These are phyloP conservation scores for Bothrops jararaca DNA, from an alignment of 2,113 vertebrate species.

Conservation along the genomic window DNA sequence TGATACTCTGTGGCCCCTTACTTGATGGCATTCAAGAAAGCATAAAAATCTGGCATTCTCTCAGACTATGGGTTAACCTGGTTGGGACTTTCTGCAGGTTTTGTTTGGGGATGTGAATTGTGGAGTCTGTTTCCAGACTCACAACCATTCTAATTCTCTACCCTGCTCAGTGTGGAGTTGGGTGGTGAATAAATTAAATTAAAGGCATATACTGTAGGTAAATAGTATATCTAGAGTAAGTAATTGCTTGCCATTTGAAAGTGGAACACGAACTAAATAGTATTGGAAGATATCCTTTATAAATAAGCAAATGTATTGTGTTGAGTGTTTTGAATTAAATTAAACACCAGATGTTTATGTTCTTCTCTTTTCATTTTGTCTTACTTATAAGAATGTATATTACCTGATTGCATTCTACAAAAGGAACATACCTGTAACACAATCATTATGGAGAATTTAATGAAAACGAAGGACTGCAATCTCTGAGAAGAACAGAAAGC, in stretches of 20 bases:
- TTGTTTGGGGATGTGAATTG: too few species aligned
- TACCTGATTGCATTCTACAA: neutral
- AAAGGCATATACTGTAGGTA: neutral
- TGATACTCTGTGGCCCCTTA: too few species aligned
- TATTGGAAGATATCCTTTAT: neutral
- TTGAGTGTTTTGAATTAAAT: neutral
- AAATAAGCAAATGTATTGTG: neutral
- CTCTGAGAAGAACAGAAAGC: neutral
- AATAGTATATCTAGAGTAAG: neutral
- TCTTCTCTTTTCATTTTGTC: neutral
- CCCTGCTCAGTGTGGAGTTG: neutral
- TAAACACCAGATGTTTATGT: neutral
- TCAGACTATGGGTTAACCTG: too few species aligned
- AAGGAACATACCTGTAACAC: neutral
- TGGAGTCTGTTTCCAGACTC: too few species aligned
- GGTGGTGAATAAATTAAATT: neutral
- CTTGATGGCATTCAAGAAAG: too few species aligned
- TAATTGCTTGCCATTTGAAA: neutral
- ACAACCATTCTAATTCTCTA: neutral
- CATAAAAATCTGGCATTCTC: too few species aligned
- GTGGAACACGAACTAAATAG: neutral
- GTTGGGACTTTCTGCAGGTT: too few species aligned
- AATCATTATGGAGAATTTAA: neutral
- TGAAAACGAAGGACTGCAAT: neutral
- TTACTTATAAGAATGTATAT: neutral